Base-by-base conservation (phyloP, 2,113 vertebrate species). In the Paramisgurnus dabryanus region DNA sequence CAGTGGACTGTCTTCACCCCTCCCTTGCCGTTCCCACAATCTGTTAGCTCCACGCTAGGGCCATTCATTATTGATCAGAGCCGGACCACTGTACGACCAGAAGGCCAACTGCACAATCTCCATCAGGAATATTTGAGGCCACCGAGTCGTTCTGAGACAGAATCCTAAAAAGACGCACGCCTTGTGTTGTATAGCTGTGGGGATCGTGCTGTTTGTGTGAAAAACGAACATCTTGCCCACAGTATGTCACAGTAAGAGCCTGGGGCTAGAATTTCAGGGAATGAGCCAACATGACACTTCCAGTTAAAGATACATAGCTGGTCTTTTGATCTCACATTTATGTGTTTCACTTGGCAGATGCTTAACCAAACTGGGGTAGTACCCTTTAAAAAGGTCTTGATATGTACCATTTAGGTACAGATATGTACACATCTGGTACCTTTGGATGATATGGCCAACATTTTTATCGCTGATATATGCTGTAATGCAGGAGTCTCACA, bases 11-110 rank as follows among this genome's bases (percentile, higher is more conserved):
- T 76, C 63, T 78, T 76, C 57, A n/a, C 71, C 71, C 70, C 80
- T 80, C 76, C 72, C 43, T 68, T 61, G 47, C 64, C 64, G 80
- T 82, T 81, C 68, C 73, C 86, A 83, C 87, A 91, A 90, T 89
- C 90, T 89, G 89, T 90, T 88, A 81, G 86, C 89, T 82, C 82
- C 85, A 86, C 84, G 83, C 87, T 88, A 86, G 53, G 58, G 78
- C 79, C 89, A 92, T 93, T 91, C 91, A 91, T 92, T 93, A 93
- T 93, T 91, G 89, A 93, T 91, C 78, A 83, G 67, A 82, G 82
- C 81, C 40, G 68, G 49, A 47, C 13, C 8, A 39, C 49, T 71
- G 70, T 58, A 69, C 66, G 75, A 70, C 49, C 74, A 63, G 9
- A 78, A 82, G 81, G 70, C 67, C 81, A 77, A 47, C 34, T 84